Conservation (phyloP, 23 tunicate genomes). For the Aplidium turbinatum region DNA sequence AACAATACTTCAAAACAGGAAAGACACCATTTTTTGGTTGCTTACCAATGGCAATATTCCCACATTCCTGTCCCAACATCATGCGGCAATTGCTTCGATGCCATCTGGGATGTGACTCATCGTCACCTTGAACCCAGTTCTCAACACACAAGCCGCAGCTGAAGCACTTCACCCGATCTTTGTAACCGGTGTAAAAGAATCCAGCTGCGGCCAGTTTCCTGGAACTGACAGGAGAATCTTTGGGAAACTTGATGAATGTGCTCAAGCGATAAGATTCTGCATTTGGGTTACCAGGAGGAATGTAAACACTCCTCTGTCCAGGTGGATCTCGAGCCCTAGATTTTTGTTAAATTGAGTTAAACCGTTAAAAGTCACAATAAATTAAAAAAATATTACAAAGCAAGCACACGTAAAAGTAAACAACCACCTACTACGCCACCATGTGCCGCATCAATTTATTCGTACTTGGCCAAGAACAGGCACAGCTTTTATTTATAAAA, state of each 20-base stretch:
- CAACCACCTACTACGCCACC: no score
- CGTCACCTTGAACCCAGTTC: constrained; percentile 43
- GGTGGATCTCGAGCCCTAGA: constrained; percentile 61
- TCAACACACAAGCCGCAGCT: constrained; percentile 70
- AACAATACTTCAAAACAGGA: no score
- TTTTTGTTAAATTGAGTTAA: no score
- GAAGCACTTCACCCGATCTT: constrained; percentile 76
- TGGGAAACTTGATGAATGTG: constrained; percentile 49
- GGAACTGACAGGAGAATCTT: constrained; percentile 32
- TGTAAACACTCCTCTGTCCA: constrained; percentile 56
- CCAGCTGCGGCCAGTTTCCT: constrained; percentile 43
- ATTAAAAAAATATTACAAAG: no score
- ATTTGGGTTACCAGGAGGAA: constrained; percentile 51
- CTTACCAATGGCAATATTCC: constrained; percentile 57
- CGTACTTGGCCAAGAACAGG: no score
- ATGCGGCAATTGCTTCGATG: constrained; percentile 51
- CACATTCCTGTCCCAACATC: constrained; percentile 45
- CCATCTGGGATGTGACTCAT: constrained; percentile 36
- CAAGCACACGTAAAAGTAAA: no score
- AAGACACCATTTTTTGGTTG: no score
- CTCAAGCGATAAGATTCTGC: constrained; percentile 44
- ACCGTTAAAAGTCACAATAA: no score
- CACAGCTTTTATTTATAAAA: no score
- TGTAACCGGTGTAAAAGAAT: constrained; percentile 62
- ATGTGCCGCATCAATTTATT: no score